Conservation (phyloP, 2,888 invertebrate species). For the Rhodophaea formosa region DNA sequence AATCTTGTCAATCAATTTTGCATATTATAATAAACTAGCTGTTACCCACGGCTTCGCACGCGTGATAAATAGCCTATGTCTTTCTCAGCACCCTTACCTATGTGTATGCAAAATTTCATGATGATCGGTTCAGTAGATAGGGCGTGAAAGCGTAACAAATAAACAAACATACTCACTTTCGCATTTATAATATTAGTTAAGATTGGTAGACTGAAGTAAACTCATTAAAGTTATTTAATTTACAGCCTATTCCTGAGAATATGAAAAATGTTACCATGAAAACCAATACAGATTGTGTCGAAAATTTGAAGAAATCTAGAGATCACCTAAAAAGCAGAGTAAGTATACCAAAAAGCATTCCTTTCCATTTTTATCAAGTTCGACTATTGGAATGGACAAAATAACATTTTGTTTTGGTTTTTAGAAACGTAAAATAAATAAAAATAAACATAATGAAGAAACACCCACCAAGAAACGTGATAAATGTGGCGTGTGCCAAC, state of each 20-base stretch:
- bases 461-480: conserved; percentile 31
- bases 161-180: too few relatives aligned
- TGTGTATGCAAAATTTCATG: too few relatives aligned
- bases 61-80: too few relatives aligned
- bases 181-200: too few relatives aligned
- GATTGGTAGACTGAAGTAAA: too few relatives aligned
- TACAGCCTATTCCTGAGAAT: neutral
- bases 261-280: neutral
- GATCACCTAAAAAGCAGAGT: neutral
- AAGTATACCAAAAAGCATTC: neutral
- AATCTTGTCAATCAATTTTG: too few relatives aligned
- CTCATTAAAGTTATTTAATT: neutral
- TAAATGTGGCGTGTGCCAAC: conserved; percentile 47
- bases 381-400: neutral
- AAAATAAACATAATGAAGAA: neutral
- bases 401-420: neutral
- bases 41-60: too few relatives aligned
- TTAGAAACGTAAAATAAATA: conserved; percentile 11
- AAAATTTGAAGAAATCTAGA: neutral
- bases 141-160: too few relatives aligned
- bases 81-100: too few relatives aligned
- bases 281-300: neutral
- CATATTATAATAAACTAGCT: too few relatives aligned
- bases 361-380: neutral
- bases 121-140: too few relatives aligned